Evolutionary conservation across 2,113 vertebrate species (phyloP), one percentile per base, ranked within the genome.

Genomic region (Merops nubicus): DNA sequence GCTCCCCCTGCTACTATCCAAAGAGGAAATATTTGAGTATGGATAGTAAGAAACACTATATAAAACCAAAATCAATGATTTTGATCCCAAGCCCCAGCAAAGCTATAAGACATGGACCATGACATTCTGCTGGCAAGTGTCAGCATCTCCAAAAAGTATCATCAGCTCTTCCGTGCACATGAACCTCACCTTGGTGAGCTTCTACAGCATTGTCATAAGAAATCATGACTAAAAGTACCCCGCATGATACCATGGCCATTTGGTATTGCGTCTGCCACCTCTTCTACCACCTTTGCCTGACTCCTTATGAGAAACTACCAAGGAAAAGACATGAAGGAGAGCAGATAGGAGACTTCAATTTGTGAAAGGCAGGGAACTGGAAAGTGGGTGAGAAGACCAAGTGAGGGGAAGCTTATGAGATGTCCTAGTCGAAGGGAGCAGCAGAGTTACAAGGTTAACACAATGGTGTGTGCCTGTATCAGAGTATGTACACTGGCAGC

Each of bases 401-500:
- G 63, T 70, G 54, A 90, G 54, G 8, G 15, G 34, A 74, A 86
- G 21, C 50, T 56, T 48, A 40, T 50, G 67, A 65, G 36, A 15
- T 77, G n/a, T 14, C 25, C 10, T 73, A 21, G 28, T 47, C 77
- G 45, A 42, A 69, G 42, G 19, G 7, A 38, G 12, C n/a, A 76
- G 43, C 51, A 51, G 26, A 42, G 11, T 79, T 76, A 54, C 14
- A 23, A 50, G 12, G 13, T 62, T 42, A 50, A 2, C 50, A 38
- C 15, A 69, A 68, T 68, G 23, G 20, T 25, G 17, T 31, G 26
- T 64, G 8, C 36, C n/a, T 65, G 8, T 67, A 50, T n/a, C 21
- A 47, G 21, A 0, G 0, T 42, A 14, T 25, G 20, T 45, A 12
- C 2, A 1, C 21, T 22, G 22, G 48, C 33, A 90, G 25, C 31